Evolutionary conservation across 2,888 invertebrate species (phyloP).

Genomic region (Drosophila birchii): DNA sequence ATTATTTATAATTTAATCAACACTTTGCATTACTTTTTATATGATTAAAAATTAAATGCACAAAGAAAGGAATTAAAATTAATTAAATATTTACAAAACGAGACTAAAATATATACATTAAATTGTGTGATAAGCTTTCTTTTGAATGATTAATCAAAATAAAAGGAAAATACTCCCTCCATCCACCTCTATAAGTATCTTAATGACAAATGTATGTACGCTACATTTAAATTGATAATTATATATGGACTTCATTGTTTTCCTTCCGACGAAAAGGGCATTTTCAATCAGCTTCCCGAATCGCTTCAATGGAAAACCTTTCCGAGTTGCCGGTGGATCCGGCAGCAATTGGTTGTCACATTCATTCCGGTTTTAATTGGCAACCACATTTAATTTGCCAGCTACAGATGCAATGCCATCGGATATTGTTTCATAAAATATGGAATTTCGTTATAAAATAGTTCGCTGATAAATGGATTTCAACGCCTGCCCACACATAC

Average conservation of each 20-base stretch:
- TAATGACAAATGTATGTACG: background rate
- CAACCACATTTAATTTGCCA: constrained; percentile 58
- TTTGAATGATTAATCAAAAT: background rate
- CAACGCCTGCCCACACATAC: constrained; percentile 36
- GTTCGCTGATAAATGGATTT: constrained; percentile 52
- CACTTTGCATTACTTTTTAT: fast-evolving
- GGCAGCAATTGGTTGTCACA: constrained; percentile 28
- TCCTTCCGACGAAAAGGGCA: constrained; percentile 29
- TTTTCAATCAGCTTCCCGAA: constrained; percentile 33
- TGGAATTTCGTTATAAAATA: constrained; percentile 42
- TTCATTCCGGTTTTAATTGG: constrained; percentile 58
- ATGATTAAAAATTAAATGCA: background rate
- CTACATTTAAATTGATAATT: constrained; percentile 20
- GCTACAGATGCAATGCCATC: constrained; percentile 12
- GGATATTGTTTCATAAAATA: constrained; percentile 36
- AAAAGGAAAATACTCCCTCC: background rate
- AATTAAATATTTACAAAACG: background rate
- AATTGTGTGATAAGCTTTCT: background rate
- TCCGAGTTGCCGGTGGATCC: constrained; percentile 11
- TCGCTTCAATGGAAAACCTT: constrained; percentile 5
- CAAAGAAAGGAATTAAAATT: background rate
- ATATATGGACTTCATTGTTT: constrained; percentile 19
- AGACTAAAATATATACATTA: background rate
- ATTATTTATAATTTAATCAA: background rate
- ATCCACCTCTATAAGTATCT: background rate